A percentile compares a stretch with the other conserved stretches of the same genome.
Evolutionary conservation across 2,113 vertebrate genomes (phyloP).

Genomic region (Herpailurus yagouaroundi): DNA sequence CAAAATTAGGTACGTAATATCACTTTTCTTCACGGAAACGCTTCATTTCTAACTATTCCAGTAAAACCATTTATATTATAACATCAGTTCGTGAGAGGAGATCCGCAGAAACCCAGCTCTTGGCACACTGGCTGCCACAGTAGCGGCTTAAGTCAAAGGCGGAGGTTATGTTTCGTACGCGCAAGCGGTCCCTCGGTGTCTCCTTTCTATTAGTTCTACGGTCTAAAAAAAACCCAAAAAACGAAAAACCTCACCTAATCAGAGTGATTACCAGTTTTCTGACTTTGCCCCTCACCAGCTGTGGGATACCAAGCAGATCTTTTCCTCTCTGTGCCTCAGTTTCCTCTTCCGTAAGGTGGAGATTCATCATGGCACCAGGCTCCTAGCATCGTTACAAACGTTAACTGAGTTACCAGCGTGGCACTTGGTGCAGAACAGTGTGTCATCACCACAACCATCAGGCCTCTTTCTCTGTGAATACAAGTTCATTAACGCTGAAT

Average conservation of each 20-base stretch:
- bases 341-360: neutral
- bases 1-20: neutral
- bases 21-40: neutral
- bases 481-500: neutral
- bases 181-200: neutral
- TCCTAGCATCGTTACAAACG: neutral
- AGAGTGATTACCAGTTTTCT: neutral
- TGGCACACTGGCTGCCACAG: neutral
- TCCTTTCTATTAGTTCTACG: neutral
- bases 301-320: too few relatives aligned
- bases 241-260: neutral
- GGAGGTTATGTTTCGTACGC: neutral
- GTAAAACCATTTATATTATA: neutral
- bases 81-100: neutral
- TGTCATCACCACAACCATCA: neutral
- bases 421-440: neutral
- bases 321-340: neutral
- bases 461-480: neutral
- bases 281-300: neutral
- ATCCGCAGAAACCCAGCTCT: neutral
- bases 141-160: neutral
- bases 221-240: neutral
- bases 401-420: neutral
- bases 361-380: neutral
- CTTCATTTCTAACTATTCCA: constrained; percentile 14